These are phyloP conservation scores for Drosophila lowei DNA, from an alignment of 1,140 invertebrate species.

Conservation along the genomic window DNA sequence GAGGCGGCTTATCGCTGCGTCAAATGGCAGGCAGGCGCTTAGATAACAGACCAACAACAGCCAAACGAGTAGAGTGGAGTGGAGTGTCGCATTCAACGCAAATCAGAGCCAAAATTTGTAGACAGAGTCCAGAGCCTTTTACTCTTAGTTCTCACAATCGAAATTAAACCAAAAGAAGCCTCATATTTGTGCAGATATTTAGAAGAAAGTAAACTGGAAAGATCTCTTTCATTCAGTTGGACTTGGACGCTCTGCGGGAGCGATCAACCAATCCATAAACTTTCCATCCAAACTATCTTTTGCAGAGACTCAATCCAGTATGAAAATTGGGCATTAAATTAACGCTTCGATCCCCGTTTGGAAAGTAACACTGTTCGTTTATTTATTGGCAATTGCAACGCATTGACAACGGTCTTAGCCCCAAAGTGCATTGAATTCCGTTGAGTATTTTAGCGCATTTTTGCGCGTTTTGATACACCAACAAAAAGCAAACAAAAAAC, in stretches of 20 bases:
- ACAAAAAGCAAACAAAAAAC: slow-evolving; percentile 21
- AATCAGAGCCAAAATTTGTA: slow-evolving; percentile 10
- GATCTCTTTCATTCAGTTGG: slow-evolving; percentile 2
- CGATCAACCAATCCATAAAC: slow-evolving; percentile 2
- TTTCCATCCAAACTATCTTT: slow-evolving; percentile 9
- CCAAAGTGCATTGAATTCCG: slow-evolving; percentile 40
- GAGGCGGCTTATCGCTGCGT: slow-evolving; percentile 63
- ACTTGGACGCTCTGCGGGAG: slow-evolving; percentile 1
- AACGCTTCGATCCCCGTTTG: slow-evolving; percentile 28
- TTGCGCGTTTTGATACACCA: slow-evolving; percentile 61
- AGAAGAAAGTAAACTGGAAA: slow-evolving; percentile 13
- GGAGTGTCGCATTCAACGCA: slow-evolving; percentile 60
- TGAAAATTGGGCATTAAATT: slow-evolving; percentile 60
- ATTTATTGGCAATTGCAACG: slow-evolving; percentile 38
- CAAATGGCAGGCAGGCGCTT: slow-evolving; percentile 56
- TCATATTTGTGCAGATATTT: slow-evolving; percentile 45
- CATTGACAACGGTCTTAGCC: slow-evolving; percentile 6
- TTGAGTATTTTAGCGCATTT: slow-evolving; percentile 60
- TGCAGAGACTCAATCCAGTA: slow-evolving; percentile 25
- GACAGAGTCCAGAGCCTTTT: not conserved
- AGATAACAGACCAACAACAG: slow-evolving; percentile 51
- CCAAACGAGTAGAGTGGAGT: not conserved
- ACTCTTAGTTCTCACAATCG: no score
- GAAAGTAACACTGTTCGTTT: slow-evolving; percentile 33
- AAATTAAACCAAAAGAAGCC: slow-evolving; percentile 43